Conservation (phyloP, 2,797 vertebrate genomes). For the Gymnoscopelus microlampas region DNA sequence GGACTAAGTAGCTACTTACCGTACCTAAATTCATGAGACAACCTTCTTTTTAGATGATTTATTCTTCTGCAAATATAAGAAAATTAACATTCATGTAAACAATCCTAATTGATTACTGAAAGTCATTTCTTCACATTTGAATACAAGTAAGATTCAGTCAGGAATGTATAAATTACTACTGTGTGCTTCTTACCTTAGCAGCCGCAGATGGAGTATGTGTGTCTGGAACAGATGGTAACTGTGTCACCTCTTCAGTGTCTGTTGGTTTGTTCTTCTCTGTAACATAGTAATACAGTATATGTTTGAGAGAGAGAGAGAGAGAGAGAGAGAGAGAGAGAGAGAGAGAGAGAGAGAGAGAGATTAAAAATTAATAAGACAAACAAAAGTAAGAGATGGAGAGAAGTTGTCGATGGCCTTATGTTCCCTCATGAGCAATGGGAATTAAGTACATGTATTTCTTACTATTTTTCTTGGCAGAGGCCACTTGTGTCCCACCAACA, state of each 20-base stretch:
- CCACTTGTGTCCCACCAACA: conserved; percentile 6
- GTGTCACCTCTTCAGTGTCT: conserved; percentile 16
- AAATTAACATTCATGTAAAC: background rate
- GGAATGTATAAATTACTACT: background rate
- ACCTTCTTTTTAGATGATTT: conserved; percentile 50
- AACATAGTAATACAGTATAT: background rate
- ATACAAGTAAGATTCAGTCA: background rate
- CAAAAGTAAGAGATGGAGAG: too few relatives aligned
- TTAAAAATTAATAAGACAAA: too few relatives aligned
- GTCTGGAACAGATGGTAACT: conserved; percentile 10
- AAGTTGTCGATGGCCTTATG: too few relatives aligned
- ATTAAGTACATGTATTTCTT: background rate
- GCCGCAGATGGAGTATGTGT: conserved; percentile 2
- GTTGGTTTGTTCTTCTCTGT: conserved; percentile 53
- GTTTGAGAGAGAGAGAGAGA: too few relatives aligned
- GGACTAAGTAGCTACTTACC: conserved; percentile 23
- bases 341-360: too few relatives aligned
- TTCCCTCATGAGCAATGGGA: too few relatives aligned
- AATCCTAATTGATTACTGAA: background rate
- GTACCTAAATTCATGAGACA: conserved; percentile 14
- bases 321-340: too few relatives aligned
- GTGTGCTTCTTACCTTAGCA: conserved; percentile 31
- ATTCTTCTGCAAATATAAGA: conserved; percentile 52
- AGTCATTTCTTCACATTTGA: background rate
- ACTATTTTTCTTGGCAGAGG: conserved; percentile 58